Percentiles rank a stretch among this genome's conserved stretches.
Conservation (phyloP, 2,113 vertebrate genomes). For the Malurus alboscapulatus region DNA sequence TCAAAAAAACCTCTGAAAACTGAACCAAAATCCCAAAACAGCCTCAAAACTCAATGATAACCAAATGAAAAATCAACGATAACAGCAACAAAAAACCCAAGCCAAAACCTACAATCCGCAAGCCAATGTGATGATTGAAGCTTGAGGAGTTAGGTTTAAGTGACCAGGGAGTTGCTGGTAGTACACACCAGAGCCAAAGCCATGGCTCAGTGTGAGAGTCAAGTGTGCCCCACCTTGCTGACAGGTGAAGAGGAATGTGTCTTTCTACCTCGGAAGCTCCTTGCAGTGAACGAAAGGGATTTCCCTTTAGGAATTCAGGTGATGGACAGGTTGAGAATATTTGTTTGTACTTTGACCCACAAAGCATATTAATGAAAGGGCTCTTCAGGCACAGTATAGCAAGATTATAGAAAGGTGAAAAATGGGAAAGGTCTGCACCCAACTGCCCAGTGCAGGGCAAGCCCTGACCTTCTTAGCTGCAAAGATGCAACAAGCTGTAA, state of each 20-base stretch:
- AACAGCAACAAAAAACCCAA: not conserved
- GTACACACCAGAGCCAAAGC: rapidly evolving
- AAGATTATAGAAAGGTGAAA: not conserved
- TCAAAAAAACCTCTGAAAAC: not conserved
- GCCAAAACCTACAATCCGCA: not conserved
- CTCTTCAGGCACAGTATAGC: not conserved
- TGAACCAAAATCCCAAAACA: no score
- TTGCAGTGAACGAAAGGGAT: not conserved
- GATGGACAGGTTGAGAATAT: not conserved
- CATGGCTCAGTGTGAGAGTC: not conserved
- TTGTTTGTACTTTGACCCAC: not conserved
- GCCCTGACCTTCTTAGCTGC: not conserved
- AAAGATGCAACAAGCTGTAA: not conserved
- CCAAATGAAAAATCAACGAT: not conserved
- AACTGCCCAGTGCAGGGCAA: no score
- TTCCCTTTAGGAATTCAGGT: not conserved
- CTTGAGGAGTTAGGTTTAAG: not conserved
- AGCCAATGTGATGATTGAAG: not conserved
- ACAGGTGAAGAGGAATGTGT: not conserved
- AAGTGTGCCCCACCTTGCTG: rapidly evolving
- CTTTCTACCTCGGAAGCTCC: not conserved
- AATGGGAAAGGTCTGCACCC: not conserved
- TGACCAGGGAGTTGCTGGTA: not conserved
- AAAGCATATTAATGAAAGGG: not conserved
- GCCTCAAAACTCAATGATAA: not conserved